Evolutionary conservation across 1,140 invertebrate species (phyloP).

Genomic region (Teleogryllus occipitalis): DNA sequence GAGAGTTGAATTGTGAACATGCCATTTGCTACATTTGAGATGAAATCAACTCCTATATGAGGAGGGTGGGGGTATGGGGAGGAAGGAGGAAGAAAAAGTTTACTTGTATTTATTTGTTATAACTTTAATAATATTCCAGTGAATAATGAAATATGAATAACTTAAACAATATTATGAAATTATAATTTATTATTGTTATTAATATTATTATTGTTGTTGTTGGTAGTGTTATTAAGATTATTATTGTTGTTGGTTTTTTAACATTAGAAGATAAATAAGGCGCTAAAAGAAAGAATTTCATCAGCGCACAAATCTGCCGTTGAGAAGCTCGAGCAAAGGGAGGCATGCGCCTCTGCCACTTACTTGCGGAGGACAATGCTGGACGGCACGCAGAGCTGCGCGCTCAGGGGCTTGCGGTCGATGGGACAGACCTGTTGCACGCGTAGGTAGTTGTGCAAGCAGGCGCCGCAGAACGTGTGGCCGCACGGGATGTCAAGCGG

Average conservation of each 20-base stretch:
- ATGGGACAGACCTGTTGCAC: constrained; percentile 34
- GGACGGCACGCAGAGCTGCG: constrained; percentile 31
- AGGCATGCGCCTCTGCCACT: constrained; percentile 16
- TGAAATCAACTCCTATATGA: no score
- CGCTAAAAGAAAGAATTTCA: background rate
- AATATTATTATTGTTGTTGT: background rate
- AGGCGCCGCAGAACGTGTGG: constrained; percentile 43
- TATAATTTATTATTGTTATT: background rate
- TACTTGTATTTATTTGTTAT: background rate
- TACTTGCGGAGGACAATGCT: constrained; percentile 33
- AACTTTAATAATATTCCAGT: background rate
- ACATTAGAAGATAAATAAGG: background rate
- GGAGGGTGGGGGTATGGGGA: no score
- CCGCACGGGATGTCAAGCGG: constrained; percentile 43
- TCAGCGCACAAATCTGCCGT: no score
- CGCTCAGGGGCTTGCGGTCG: constrained; percentile 30
- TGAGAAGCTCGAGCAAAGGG: no score
- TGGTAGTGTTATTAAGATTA: background rate
- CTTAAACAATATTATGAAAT: background rate
- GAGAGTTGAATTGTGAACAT: no score
- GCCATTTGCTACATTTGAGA: no score
- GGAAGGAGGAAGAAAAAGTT: no score
- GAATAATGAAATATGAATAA: background rate
- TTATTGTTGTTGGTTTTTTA: background rate
- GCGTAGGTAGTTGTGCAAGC: constrained; percentile 37